These are phyloP conservation scores for Callyntrura sp. DNA, from an alignment of 2,888 invertebrate genomes.

Conservation along the genomic window DNA sequence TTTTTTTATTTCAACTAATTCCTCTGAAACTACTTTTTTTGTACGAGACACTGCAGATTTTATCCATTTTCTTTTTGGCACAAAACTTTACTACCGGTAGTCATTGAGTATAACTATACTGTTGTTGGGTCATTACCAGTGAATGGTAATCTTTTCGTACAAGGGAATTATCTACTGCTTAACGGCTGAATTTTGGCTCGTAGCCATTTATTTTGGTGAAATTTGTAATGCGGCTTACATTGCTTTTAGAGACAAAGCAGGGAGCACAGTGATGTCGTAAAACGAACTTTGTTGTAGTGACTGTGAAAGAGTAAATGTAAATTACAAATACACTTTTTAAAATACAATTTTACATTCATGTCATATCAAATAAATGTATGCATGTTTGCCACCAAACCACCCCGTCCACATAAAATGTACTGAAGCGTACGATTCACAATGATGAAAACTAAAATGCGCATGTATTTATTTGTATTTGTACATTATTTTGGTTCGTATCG, in stretches of 20 bases:
- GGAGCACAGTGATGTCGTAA: neutral
- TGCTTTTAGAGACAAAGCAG: slow-evolving; percentile 40
- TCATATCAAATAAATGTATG: neutral
- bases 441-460: neutral
- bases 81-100: slow-evolving; percentile 72
- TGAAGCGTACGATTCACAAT: neutral
- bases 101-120: slow-evolving; percentile 63
- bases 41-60: slow-evolving; percentile 54
- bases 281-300: slow-evolving; percentile 2
- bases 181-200: slow-evolving; percentile 62
- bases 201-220: slow-evolving; percentile 53
- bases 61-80: slow-evolving; percentile 70
- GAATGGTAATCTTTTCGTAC: slow-evolving; percentile 61
- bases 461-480: too few relatives aligned
- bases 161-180: slow-evolving; percentile 56
- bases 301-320: slow-evolving; percentile 3
- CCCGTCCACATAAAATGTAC: neutral
- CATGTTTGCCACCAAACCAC: neutral
- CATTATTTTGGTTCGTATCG: too few relatives aligned
- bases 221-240: slow-evolving; percentile 19
- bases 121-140: slow-evolving; percentile 64
- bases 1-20: slow-evolving; percentile 60
- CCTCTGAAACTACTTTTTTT: slow-evolving; percentile 54
- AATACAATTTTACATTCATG: slow-evolving; percentile 1
- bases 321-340: slow-evolving; percentile 17